Conservation (phyloP, 2,113 vertebrate genomes). For the Glaucidium brasilianum region DNA sequence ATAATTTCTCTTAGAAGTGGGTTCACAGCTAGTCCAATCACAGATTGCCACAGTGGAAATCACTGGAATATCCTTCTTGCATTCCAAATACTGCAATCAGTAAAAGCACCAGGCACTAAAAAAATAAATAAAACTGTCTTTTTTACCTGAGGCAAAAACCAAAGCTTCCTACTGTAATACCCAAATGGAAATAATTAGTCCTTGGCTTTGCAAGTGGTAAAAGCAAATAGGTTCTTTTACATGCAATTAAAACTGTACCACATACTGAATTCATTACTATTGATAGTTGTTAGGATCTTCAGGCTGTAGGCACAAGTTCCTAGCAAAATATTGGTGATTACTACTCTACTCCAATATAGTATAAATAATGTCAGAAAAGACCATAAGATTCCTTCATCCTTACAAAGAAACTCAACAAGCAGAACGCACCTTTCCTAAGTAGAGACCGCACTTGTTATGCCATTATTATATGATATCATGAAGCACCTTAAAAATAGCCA, state of each 20-base stretch:
- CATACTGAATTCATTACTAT: constrained; percentile 54
- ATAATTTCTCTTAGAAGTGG: constrained; percentile 46
- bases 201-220: constrained; percentile 70
- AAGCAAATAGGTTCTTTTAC: constrained; percentile 69
- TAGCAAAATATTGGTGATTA: constrained; percentile 64
- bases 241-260: constrained; percentile 66
- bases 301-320: constrained; percentile 58
- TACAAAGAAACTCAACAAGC: constrained; percentile 36
- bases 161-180: constrained; percentile 63
- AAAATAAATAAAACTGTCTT: constrained; percentile 59
- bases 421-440: constrained; percentile 30
- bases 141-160: constrained; percentile 69
- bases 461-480: neutral
- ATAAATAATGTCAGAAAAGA: constrained; percentile 54
- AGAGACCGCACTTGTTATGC: neutral
- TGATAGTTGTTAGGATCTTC: constrained; percentile 53
- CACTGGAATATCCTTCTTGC: constrained; percentile 41
- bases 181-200: constrained; percentile 74
- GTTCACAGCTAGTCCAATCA: constrained; percentile 39
- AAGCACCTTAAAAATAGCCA: constrained; percentile 50
- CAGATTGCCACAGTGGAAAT: constrained; percentile 51
- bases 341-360: constrained; percentile 43
- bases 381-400: constrained; percentile 15
- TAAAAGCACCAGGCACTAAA: constrained; percentile 58
- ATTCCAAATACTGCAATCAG: constrained; percentile 48